Base-by-base conservation (phyloP, 2,797 vertebrate genomes). In the Premnoplex brunnescens region DNA sequence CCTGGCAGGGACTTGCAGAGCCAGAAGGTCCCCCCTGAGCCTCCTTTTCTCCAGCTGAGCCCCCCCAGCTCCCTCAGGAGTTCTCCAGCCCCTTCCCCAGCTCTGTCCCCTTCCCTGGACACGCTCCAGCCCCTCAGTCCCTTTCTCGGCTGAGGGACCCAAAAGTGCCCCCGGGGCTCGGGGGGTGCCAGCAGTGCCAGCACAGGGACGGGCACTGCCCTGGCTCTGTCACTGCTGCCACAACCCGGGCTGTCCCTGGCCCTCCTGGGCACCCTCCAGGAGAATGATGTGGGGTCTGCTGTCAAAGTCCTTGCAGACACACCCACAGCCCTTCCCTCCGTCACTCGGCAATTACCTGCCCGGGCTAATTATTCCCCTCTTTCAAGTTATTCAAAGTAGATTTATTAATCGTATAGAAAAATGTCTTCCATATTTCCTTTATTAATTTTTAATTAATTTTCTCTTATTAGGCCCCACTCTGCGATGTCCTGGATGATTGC, bases 201-300 rank as follows among this genome's bases (percentile, higher is more conserved):
- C 24, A 14, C 44, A 48, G 24, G 24, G 63, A 19, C 3, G 11
- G 34, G 24, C 34, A 27, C 56, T 59, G 56, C 56, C 34, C 41
- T 5, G 9, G 54, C 32, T n/a, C 39, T 6, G 52, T 41, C 14
- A 24, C 7, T 30, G 44, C 24, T 59, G 55, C 10, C 79, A 54
- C n/a, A 23, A 2, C 1, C 34, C 68, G 23, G 49, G 56, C 6
- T 14, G 8, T 5, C 23, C 59, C 34, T 21, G 19, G 51, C 10
- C 28, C 41, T 15, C 22, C 56, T n/a, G 48, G 37, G 4, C 36
- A 34, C 4, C 2, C 28, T 23, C 36, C 67, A 58, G 43, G 20
- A 17, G 37, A 51, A 20, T 0, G 0, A n/a, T 7, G 19, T 15
- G 44, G 48, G 48, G 55, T 58, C 37, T 15, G 2, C 0, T 23